These are phyloP conservation scores for Gambelia wislizenii DNA, from an alignment of 2,797 vertebrate species.

Conservation along the genomic window DNA sequence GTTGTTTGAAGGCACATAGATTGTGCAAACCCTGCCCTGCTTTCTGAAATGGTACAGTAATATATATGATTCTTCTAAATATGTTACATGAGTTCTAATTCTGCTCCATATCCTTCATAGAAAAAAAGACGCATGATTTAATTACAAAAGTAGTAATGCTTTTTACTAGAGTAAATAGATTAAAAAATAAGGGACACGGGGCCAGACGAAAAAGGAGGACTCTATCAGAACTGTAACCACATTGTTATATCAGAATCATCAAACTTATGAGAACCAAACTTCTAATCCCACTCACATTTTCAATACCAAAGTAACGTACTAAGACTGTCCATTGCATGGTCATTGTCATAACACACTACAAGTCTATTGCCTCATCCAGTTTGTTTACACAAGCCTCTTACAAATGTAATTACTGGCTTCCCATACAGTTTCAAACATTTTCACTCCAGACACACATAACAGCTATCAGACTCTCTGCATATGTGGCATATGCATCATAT, in stretches of 20 bases:
- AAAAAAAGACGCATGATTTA: background rate
- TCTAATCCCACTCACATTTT: background rate
- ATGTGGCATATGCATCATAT: no score
- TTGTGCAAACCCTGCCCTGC: background rate
- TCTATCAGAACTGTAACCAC: background rate
- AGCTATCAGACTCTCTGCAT: conserved; percentile 1
- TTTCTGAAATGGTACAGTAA: background rate
- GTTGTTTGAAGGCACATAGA: background rate
- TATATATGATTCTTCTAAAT: background rate
- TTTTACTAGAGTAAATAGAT: background rate
- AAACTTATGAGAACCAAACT: conserved; percentile 5
- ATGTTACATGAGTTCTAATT: background rate
- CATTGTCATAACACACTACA: conserved; percentile 14
- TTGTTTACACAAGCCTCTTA: background rate
- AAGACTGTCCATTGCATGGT: conserved; percentile 14
- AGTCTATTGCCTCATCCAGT: conserved; percentile 25
- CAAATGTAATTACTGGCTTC: conserved; percentile 17
- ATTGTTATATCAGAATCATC: background rate
- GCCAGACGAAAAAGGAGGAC: background rate
- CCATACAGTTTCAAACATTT: conserved; percentile 23
- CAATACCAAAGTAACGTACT: conserved; percentile 35
- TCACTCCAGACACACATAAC: conserved; percentile 41
- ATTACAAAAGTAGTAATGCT: background rate
- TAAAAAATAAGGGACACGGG: background rate
- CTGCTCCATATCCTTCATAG: background rate